Evolutionary conservation across 2,113 vertebrate species (phyloP), one percentile per base, ranked within the genome.

Genomic region (Paraplagusia blochii): DNA sequence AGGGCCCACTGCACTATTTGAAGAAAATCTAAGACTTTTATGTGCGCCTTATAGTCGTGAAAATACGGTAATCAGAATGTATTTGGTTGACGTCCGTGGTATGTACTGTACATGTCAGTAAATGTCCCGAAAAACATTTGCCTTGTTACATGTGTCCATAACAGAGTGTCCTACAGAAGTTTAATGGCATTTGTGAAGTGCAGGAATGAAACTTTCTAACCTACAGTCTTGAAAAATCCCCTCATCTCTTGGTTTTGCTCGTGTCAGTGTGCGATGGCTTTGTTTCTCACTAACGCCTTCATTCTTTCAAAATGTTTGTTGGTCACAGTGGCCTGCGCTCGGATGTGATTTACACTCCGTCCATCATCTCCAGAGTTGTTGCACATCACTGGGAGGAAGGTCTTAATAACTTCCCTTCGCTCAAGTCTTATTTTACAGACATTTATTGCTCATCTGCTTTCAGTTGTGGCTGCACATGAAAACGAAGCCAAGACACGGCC

Each of bases 371-470:
- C 42, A 60, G 69, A 69, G 59, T 67, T 40, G 43, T 53, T 16
- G 29, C 67, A 19, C 60, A 48, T 14, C 13, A 58, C 1, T 55
- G 53, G 63, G 67, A 59, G 56, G 33, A 58, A 71, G 58, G 42
- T 63, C 33, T 14, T 69, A 40, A 51, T 66, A 48, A 51, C 47
- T 58, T 62, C 12, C 47, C 59, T 63, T 76, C 47, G 52, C 53
- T 40, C 56, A 72, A 64, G 33, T 19, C 67, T 76, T 44, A 62
- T 72, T 80, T 72, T 70, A 46, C 65, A 73, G 56, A 72, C 63
- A 61, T 87, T 83, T 76, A 65, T 69, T 40, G 16, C 44, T 83
- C 80, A 75, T 88, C 78, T 87, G 82, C 74, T 75, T 83, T 81
- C 76, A 53, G 75, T 85, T 83, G 66, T 65, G 72, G 70, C 66